Evolutionary conservation across 2,113 vertebrate genomes (phyloP), one percentile per base, ranked within the genome.

Genomic region (Menidia beryllina): DNA sequence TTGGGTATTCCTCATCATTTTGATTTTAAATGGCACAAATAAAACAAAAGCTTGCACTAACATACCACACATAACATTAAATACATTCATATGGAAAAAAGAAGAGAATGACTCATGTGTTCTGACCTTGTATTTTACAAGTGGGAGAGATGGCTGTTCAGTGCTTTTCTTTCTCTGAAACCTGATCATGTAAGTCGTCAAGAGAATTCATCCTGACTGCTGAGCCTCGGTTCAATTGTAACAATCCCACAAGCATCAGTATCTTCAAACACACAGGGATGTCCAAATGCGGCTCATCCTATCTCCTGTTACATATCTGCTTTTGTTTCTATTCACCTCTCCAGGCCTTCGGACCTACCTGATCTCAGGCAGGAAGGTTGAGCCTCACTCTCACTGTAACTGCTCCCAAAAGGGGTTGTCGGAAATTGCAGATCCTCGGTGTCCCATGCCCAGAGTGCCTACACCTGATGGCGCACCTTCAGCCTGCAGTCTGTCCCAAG

Each of bases 301-400:
- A 69, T 10, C 23, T 54, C 43, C 21, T 19, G 7, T 72, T 67
- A 53, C 24, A 56, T 58, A 30, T 23, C 41, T 59, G 34, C 61
- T 27, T 49, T 13, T 69, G 36, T 69, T 36, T 75, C n/a, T 23
- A 4, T 1, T 13, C 77, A 39, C 34, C 82, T 79, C 38, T 83
- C 1, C 86, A 98, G 97, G 97, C 77, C 88, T 98, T 85, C 97
- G 96, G 93, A 98, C 97, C 51, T 98, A 95, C 84, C 93, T 98
- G 91, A 98, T 98, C 86, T 96, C 97, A 8, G 94, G 95, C 66
- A 94, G 95, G 87, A 96, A 95, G 91, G 84, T 91, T 50, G 89
- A 96, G 86, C 92, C 94, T 84, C 93, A 87, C 30, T 83, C 93
- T 25, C 90, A 86, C 5, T 98, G 96, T 86, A 94, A 90, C 93